Conservation (phyloP, 2,113 vertebrate genomes). For the Oenanthe oenanthe region DNA sequence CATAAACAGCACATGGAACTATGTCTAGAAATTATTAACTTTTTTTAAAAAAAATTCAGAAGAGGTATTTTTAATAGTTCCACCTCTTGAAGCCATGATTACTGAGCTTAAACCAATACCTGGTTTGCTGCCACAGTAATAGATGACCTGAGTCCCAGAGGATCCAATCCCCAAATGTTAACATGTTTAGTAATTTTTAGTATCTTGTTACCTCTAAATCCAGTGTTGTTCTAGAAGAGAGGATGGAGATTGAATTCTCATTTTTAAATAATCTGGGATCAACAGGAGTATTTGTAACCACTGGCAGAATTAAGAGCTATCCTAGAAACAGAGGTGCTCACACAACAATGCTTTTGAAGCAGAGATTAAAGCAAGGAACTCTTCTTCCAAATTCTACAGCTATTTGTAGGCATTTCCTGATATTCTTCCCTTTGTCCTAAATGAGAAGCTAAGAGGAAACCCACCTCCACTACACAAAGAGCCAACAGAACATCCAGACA, state of each 20-base stretch:
- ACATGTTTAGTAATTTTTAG: conserved; percentile 4
- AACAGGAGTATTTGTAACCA: neutral
- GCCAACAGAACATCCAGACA: neutral
- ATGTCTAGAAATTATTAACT: neutral
- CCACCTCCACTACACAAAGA: neutral
- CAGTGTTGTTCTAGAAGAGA: neutral
- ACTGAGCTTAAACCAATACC: neutral
- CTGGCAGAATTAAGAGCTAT: neutral
- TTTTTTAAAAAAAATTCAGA: neutral
- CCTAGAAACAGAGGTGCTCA: neutral
- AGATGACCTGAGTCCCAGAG: neutral
- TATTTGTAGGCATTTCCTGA: neutral
- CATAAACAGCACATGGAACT: neutral
- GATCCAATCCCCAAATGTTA: neutral
- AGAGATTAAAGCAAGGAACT: neutral
- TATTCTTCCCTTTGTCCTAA: neutral
- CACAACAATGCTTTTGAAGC: neutral
- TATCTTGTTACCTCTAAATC: neutral
- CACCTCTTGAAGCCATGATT: neutral
- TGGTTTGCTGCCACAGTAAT: neutral
- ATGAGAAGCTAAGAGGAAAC: neutral
- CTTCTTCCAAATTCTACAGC: neutral
- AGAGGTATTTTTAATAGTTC: neutral
- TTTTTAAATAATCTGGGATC: neutral
- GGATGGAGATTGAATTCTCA: neutral